Percentiles rank a stretch among this genome's conserved stretches.
Conservation (phyloP, 2,113 vertebrate species). For the Gallinago jamesoni region DNA sequence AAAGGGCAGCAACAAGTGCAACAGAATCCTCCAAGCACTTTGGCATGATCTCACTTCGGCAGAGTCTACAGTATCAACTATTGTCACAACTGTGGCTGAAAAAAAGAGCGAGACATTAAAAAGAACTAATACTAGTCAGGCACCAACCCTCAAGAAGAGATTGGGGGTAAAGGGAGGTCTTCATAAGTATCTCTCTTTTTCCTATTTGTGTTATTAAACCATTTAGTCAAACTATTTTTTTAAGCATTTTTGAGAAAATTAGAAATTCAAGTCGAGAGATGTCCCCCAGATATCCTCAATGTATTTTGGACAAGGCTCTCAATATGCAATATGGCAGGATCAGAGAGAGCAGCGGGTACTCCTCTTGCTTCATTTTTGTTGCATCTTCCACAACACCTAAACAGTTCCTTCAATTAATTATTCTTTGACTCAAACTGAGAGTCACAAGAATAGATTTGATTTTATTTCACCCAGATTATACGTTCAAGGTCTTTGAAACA, state of each 20-base stretch:
- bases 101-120: background rate
- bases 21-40: background rate
- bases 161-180: fast-evolving
- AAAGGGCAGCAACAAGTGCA: background rate
- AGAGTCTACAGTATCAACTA: background rate
- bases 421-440: background rate
- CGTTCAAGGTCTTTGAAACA: background rate
- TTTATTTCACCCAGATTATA: background rate
- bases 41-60: background rate
- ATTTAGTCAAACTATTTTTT: background rate
- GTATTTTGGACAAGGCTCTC: background rate
- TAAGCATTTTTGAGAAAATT: background rate
- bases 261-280: background rate
- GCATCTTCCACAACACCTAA: background rate
- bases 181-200: background rate
- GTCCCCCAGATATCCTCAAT: background rate
- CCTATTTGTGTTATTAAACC: background rate
- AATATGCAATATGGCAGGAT: background rate
- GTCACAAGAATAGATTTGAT: background rate
- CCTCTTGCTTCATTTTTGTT: background rate
- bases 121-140: background rate
- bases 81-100: background rate
- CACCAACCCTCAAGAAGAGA: background rate
- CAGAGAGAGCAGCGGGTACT: background rate
- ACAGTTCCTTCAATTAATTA: background rate